Evolutionary conservation across 2,113 vertebrate species (phyloP), one percentile per base, ranked within the genome.

Genomic region (Anoplopoma fimbria): DNA sequence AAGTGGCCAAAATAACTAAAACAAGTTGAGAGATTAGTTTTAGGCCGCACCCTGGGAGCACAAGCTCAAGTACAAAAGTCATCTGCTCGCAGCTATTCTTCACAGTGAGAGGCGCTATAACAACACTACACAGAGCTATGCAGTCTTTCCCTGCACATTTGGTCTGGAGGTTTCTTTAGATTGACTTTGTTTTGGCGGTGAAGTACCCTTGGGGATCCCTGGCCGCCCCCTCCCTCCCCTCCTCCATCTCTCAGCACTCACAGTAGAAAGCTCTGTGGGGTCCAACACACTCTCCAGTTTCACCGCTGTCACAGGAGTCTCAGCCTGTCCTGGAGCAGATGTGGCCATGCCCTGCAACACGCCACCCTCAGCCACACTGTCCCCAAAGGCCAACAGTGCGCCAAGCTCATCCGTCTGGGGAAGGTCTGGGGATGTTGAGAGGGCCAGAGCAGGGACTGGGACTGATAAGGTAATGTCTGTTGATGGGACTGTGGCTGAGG

Each of bases 221-320:
- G 51, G 60, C 82, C 70, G 0, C 47, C 65, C 27, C 45, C 65
- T 51, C 89, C 90, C 87, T 89, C 90, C 85, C 84, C 76, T 88
- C 92, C 91, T 93, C 95, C 94, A 95, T 96, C 96, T 96, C 95
- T 96, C 95, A 96, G 95, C 96, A 97, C 97, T 99, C 97, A 99
- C 98, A 94, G 98, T 99, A 96, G 98, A 98, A 97, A 99, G 96
- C 90, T 99, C 97, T 86, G 97, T 96, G 91, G 97, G 96, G 94
- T 99, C 97, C 96, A 97, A 95, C 91, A 97, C 96, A 91, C 88
- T 96, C 92, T 97, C 97, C 93, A 94, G 86, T 95, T 95, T 96
- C 92, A 92, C 81, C 92, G 91, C 93, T 85, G 94, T 95, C 88
- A 89, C 87, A 89, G 90, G 92, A 91, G 94, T 86, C 87, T 69